These are phyloP conservation scores for Eciton burchellii DNA, from an alignment of 1,140 invertebrate species.

Conservation along the genomic window DNA sequence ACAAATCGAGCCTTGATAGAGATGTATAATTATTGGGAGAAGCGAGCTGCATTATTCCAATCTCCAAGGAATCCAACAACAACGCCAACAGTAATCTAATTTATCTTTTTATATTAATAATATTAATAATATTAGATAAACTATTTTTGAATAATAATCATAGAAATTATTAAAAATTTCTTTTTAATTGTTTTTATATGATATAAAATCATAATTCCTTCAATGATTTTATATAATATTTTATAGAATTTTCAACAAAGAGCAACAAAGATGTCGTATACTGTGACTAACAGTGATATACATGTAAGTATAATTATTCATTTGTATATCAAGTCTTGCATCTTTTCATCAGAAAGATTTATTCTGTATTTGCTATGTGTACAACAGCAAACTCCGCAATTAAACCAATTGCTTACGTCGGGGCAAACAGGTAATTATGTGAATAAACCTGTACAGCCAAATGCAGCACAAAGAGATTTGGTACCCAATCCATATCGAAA, in stretches of 20 bases:
- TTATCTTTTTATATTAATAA: neutral
- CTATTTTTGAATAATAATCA: neutral
- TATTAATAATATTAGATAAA: neutral
- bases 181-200: too few species aligned
- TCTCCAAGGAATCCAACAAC: neutral
- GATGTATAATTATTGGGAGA: slow-evolving; percentile 80
- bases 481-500: slow-evolving; percentile 44
- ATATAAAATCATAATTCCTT: slow-evolving; percentile 1
- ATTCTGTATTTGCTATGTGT: neutral
- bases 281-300: neutral
- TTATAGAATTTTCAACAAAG: slow-evolving; percentile 45
- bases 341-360: slow-evolving; percentile 1
- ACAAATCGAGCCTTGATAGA: slow-evolving; percentile 70
- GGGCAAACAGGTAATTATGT: slow-evolving; percentile 29
- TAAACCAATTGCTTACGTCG: slow-evolving; percentile 4
- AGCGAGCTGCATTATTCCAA: slow-evolving; percentile 60
- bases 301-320: slow-evolving; percentile 22
- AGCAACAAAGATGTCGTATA: neutral
- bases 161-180: neutral
- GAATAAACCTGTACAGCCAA: neutral
- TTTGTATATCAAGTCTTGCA: neutral
- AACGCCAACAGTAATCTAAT: slow-evolving; percentile 18
- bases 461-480: slow-evolving; percentile 6
- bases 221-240: slow-evolving; percentile 13
- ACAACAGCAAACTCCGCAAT: slow-evolving; percentile 9